A percentile compares a stretch with the other conserved stretches of the same genome.
Conservation (phyloP, 2,797 vertebrate species). For the Esox masquinongy region DNA sequence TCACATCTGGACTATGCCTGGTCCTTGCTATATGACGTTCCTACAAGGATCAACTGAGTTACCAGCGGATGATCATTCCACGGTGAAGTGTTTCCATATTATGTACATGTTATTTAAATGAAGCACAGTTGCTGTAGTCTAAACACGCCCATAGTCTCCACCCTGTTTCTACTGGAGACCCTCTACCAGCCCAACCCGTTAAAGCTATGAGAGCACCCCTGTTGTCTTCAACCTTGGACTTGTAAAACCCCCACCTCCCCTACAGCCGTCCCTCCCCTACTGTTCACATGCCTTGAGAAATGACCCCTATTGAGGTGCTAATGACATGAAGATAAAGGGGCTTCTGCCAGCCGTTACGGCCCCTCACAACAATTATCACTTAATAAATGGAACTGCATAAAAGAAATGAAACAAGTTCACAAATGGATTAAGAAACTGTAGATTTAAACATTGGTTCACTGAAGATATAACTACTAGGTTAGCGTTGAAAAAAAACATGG, state of each 20-base stretch:
- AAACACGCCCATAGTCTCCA: too few species aligned
- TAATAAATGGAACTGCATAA: slow-evolving; percentile 54
- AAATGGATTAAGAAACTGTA: background rate
- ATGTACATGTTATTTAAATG: too few species aligned
- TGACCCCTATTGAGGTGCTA: slow-evolving; percentile 60
- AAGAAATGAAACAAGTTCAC: slow-evolving; percentile 42
- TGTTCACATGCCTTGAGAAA: background rate
- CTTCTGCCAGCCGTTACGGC: slow-evolving; percentile 9
- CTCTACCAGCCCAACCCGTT: background rate
- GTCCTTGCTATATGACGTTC: background rate
- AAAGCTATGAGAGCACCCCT: slow-evolving; percentile 15
- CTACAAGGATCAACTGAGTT: too few species aligned
- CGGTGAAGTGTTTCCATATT: too few species aligned
- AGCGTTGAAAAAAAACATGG: too few species aligned
- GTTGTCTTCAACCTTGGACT: slow-evolving; percentile 54
- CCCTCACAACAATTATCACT: slow-evolving; percentile 49
- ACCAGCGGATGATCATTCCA: too few species aligned
- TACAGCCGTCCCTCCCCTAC: slow-evolving; percentile 21
- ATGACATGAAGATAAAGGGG: slow-evolving; percentile 29
- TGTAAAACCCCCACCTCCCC: slow-evolving; percentile 23
- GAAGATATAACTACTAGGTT: too few species aligned
- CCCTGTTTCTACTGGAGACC: background rate
- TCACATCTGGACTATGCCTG: background rate
- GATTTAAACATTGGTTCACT: too few species aligned
- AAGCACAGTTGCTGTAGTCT: too few species aligned